Percentiles rank a stretch among this genome's conserved stretches.
Conservation (phyloP, 2,888 invertebrate genomes). For the Diplolepis rosae region DNA sequence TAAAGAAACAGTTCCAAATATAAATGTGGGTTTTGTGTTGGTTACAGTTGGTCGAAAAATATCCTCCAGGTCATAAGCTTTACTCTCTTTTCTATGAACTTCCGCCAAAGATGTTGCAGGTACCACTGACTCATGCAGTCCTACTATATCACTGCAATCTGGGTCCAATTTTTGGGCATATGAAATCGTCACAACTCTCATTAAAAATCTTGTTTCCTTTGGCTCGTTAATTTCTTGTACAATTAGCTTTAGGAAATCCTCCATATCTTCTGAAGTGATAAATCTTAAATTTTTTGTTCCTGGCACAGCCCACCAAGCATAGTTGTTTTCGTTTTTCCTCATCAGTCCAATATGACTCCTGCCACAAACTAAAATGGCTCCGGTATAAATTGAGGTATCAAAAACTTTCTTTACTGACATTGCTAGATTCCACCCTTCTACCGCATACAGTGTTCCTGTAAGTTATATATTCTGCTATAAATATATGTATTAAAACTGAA, state of each 20-base stretch:
- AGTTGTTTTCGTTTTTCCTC: constrained; percentile 57
- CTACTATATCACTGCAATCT: constrained; percentile 60
- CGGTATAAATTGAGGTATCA: constrained; percentile 61
- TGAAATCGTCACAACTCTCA: constrained; percentile 54
- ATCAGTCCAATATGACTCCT: constrained; percentile 62
- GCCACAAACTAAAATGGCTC: constrained; percentile 61
- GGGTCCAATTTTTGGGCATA: constrained; percentile 64
- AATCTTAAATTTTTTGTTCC: constrained; percentile 61
- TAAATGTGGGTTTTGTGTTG: constrained; percentile 58
- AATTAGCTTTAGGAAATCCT: constrained; percentile 62
- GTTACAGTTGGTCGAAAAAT: constrained; percentile 57
- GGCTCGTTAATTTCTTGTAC: constrained; percentile 54
- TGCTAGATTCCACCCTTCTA: constrained; percentile 64
- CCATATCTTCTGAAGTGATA: constrained; percentile 55
- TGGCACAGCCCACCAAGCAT: constrained; percentile 67
- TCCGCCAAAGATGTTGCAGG: constrained; percentile 57
- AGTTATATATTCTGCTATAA: not conserved
- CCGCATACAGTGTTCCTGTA: constrained; percentile 51
- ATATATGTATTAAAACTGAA: not conserved
- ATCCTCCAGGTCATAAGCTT: constrained; percentile 53
- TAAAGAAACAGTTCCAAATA: constrained; percentile 60
- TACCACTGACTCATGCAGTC: constrained; percentile 60
- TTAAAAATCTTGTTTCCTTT: constrained; percentile 49
- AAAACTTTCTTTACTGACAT: constrained; percentile 65
- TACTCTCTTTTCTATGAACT: constrained; percentile 54